Evolutionary conservation across 2,113 vertebrate genomes (phyloP).

Genomic region (Riparia riparia): DNA sequence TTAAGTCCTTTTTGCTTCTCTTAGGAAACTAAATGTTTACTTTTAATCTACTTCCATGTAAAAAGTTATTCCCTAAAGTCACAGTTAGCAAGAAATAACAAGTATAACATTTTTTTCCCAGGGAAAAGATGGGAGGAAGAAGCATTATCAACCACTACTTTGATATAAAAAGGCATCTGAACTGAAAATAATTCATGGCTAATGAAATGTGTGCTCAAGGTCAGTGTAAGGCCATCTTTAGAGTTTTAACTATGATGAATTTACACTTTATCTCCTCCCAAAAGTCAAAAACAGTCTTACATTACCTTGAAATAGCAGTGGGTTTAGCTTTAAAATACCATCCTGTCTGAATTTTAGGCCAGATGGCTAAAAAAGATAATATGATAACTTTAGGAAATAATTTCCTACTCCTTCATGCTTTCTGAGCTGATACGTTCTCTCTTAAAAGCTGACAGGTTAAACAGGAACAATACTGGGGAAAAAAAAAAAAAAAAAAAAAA

Average conservation of each 20-base stretch:
- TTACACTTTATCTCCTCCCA: not conserved
- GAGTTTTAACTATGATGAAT: not conserved
- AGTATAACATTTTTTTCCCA: not conserved
- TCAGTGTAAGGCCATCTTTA: conserved; percentile 20
- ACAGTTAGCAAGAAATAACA: not conserved
- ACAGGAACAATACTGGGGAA: fast-evolving
- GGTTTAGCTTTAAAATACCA: conserved; percentile 4
- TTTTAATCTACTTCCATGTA: not conserved
- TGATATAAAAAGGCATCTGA: conserved; percentile 39
- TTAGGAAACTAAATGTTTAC: not conserved
- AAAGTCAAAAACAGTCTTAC: not conserved
- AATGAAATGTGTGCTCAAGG: conserved; percentile 47
- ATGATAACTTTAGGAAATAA: conserved; percentile 4
- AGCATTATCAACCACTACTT: not conserved
- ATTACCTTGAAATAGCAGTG: not conserved
- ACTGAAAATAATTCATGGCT: conserved; percentile 36
- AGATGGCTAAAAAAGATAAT: conserved; percentile 42
- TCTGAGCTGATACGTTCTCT: conserved; percentile 27
- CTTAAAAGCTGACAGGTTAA: conserved; percentile 5
- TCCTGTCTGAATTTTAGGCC: not conserved
- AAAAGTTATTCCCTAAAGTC: not conserved
- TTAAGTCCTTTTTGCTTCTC: not conserved
- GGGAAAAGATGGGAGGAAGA: not conserved
- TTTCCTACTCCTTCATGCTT: conserved; percentile 20
- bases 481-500: not conserved